Percentiles rank a stretch among this genome's conserved stretches.
Conservation (phyloP, 2,113 vertebrate species). For the Leptosomus discolor region DNA sequence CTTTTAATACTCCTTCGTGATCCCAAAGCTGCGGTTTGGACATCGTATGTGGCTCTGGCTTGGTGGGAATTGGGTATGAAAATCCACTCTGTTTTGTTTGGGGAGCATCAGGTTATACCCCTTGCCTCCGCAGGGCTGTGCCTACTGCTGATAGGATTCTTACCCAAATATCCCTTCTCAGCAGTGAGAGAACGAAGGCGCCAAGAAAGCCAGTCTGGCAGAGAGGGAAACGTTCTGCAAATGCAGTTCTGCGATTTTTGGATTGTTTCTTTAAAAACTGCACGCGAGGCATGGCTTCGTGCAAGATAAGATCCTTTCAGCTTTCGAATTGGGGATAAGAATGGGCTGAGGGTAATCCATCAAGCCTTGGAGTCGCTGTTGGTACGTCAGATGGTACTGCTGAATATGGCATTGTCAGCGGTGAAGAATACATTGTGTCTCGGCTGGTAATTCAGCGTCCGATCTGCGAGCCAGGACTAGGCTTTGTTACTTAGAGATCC, state of each 20-base stretch:
- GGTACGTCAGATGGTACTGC: neutral
- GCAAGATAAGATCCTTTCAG: neutral
- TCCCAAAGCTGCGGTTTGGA: neutral
- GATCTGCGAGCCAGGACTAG: neutral
- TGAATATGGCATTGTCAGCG: neutral
- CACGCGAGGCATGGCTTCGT: neutral
- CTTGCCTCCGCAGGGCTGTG: neutral
- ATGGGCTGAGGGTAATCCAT: neutral
- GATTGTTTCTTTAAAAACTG: neutral
- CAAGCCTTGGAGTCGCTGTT: neutral
- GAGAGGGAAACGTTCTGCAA: neutral
- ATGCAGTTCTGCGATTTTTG: fast-evolving
- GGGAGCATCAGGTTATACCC: neutral
- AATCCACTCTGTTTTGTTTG: neutral
- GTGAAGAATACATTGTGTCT: neutral
- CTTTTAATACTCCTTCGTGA: neutral
- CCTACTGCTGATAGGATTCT: neutral
- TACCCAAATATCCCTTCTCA: neutral
- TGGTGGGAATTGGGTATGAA: neutral
- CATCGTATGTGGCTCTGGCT: neutral
- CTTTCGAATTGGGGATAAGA: neutral
- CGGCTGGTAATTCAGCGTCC: neutral
- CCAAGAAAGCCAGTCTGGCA: neutral
- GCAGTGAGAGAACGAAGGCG: neutral
- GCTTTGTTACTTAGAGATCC: neutral